phyloP scores from a whole-genome alignment of 2,113 vertebrate species.

The Nyctibius bracteatus region DNA sequence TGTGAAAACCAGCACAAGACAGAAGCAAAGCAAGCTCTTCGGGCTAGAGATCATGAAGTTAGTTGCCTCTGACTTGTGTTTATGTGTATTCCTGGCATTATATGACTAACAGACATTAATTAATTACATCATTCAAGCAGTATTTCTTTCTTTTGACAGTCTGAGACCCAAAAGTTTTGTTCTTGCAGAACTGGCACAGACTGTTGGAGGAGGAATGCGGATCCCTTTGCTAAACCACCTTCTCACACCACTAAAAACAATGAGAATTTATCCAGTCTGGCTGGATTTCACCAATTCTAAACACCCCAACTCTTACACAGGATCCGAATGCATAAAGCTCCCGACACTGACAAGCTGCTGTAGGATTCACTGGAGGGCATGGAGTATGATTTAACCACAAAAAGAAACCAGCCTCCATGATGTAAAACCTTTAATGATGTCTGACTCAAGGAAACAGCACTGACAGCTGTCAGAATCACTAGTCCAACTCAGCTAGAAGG shows the following conservation, averaged over 20 bases:
- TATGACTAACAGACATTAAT: neutral
- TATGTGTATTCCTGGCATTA: neutral
- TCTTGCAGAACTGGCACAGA: neutral
- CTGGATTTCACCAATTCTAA: neutral
- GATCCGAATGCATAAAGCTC: neutral
- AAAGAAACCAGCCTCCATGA: neutral
- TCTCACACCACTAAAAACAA: neutral
- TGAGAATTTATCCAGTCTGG: neutral
- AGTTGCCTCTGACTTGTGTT: too few relatives aligned
- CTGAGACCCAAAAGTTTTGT: neutral
- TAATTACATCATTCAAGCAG: neutral
- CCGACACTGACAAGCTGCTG: neutral
- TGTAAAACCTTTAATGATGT: neutral
- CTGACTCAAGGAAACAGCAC: neutral
- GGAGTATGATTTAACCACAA: neutral
- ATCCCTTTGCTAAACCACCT: neutral
- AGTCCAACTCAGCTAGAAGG: neutral
- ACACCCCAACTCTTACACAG: neutral
- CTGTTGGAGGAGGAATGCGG: fast-evolving
- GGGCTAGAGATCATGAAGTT: too few relatives aligned
- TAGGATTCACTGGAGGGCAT: neutral
- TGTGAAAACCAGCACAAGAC: neutral
- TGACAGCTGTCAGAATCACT: neutral
- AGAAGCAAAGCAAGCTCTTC: too few relatives aligned
- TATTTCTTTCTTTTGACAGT: neutral